phyloP scores from a whole-genome alignment of 2,888 invertebrate genomes.

The Acleris literana region DNA sequence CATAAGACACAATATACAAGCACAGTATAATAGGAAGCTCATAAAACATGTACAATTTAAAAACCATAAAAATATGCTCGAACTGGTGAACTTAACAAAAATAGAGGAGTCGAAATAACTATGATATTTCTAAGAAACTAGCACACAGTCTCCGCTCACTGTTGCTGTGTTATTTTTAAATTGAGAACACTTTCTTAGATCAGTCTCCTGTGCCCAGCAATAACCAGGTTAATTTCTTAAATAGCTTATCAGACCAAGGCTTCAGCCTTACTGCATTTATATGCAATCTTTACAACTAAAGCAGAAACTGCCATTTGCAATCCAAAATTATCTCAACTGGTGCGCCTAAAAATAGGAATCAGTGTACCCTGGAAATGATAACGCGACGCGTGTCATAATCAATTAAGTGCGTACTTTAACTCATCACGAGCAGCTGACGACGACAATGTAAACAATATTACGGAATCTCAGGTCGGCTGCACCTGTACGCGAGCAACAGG shows the following conservation, averaged over 20 bases:
- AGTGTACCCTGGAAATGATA: constrained; percentile 72
- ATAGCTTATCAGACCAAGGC: constrained; percentile 8
- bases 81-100: constrained; percentile 48
- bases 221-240: constrained; percentile 19
- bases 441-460: constrained; percentile 58
- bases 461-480: constrained; percentile 42
- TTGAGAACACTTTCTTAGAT: constrained; percentile 60
- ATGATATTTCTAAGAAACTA: constrained; percentile 60
- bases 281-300: constrained; percentile 11
- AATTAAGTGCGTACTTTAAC: constrained; percentile 33
- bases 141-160: constrained; percentile 58
- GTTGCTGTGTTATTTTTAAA: constrained; percentile 72
- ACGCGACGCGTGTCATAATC: constrained; percentile 43
- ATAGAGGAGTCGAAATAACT: constrained; percentile 65
- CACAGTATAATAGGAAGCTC: constrained; percentile 3
- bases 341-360: constrained; percentile 70
- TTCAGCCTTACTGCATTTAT: constrained; percentile 7
- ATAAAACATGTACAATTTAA: constrained; percentile 19
- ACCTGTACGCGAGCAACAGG: constrained; percentile 66
- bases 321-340: constrained; percentile 66
- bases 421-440: constrained; percentile 50
- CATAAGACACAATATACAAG: constrained; percentile 9
- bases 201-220: constrained; percentile 26
- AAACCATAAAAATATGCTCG: constrained; percentile 25
- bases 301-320: constrained; percentile 38